These are phyloP conservation scores for Misgurnus mizolepis DNA, from an alignment of 2,113 vertebrate genomes.

Conservation along the genomic window DNA sequence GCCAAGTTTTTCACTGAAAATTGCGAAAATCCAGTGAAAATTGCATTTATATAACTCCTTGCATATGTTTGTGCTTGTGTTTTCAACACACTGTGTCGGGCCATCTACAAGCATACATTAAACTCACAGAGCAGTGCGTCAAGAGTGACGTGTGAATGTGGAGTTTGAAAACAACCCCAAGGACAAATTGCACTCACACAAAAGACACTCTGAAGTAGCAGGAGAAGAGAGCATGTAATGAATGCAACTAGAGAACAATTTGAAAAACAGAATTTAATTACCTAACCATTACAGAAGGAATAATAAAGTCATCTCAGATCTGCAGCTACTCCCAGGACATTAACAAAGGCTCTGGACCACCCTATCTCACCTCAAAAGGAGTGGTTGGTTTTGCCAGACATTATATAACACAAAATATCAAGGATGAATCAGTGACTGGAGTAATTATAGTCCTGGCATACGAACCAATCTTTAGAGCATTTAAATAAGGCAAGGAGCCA, in stretches of 20 bases:
- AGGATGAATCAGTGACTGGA: background rate
- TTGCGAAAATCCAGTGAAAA: too few relatives aligned
- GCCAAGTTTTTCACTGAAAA: background rate
- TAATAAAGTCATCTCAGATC: slow-evolving; percentile 15
- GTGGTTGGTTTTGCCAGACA: too few relatives aligned
- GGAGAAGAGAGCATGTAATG: slow-evolving; percentile 3
- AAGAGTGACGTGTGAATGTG: background rate
- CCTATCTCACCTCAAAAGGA: background rate
- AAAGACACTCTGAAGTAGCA: slow-evolving; percentile 8
- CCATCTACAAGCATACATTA: background rate
- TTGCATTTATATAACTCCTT: background rate
- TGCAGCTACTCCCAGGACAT: slow-evolving; percentile 3
- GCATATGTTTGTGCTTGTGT: slow-evolving; percentile 12
- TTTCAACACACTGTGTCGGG: too few relatives aligned
- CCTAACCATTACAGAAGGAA: slow-evolving; percentile 16
- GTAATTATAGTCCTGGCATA: background rate
- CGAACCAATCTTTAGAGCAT: slow-evolving; percentile 1
- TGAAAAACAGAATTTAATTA: slow-evolving; percentile 22
- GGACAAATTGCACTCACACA: slow-evolving; percentile 27
- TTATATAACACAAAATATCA: background rate
- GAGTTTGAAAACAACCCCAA: slow-evolving; percentile 31
- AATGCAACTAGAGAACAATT: background rate
- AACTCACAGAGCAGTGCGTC: background rate
- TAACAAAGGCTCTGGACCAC: background rate
- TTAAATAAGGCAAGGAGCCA: background rate